Evolutionary conservation across 2,888 invertebrate species (phyloP).

Genomic region (Cephalotes varians): DNA sequence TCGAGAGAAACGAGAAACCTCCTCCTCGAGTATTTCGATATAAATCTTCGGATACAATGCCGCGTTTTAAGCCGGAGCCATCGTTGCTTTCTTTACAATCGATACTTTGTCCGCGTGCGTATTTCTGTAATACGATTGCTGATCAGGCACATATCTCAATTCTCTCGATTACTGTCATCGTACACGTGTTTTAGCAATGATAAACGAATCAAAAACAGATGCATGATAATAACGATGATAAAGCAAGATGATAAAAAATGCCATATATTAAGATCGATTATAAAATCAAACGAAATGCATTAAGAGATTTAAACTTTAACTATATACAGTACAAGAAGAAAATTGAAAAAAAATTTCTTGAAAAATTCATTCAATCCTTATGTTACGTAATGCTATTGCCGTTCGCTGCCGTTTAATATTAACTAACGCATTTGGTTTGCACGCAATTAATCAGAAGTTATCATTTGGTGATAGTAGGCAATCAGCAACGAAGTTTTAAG

Average conservation of each 20-base stretch:
- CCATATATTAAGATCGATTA: background rate
- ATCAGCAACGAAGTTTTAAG: slow-evolving; percentile 36
- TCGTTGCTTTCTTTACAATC: slow-evolving; percentile 13
- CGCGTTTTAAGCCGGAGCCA: background rate
- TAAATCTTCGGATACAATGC: slow-evolving; percentile 42
- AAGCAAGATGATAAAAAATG: background rate
- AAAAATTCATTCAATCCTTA: background rate
- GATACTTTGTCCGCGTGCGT: background rate
- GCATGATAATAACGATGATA: background rate
- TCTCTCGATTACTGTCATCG: background rate
- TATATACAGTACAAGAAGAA: background rate
- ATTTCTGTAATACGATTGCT: background rate
- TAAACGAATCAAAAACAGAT: background rate
- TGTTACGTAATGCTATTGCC: background rate
- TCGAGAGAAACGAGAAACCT: slow-evolving; percentile 35
- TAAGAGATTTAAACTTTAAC: background rate
- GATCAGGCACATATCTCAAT: slow-evolving; percentile 1
- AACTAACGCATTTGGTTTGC: background rate
- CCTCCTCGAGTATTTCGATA: slow-evolving; percentile 16
- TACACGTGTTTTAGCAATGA: background rate
- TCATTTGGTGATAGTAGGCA: slow-evolving; percentile 22
- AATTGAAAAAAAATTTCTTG: background rate
- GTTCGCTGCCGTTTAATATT: background rate
- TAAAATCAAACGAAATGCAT: background rate
- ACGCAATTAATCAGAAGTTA: slow-evolving; percentile 48